These are phyloP conservation scores for Seladonia tumulorum DNA, from an alignment of 2,888 invertebrate genomes.

Conservation along the genomic window DNA sequence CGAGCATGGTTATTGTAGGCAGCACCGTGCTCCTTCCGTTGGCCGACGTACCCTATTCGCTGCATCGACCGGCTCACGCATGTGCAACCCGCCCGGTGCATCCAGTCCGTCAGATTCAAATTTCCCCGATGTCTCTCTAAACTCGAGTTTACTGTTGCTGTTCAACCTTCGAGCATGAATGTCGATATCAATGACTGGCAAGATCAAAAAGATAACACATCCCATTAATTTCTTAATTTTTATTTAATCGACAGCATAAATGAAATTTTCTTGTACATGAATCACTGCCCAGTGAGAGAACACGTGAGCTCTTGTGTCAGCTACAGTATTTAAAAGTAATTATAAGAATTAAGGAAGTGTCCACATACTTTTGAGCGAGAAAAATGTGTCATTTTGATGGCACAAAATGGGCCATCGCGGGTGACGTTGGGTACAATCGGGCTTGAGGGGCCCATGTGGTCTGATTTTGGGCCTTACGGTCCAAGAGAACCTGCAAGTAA, in stretches of 20 bases:
- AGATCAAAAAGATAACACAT: not conserved
- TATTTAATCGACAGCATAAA: no score
- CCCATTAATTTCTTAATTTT: not conserved
- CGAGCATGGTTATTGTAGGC: slow-evolving; percentile 77
- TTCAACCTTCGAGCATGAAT: not conserved
- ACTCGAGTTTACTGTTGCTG: not conserved
- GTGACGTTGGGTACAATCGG: no score
- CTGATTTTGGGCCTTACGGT: no score
- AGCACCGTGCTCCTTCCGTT: slow-evolving; percentile 46
- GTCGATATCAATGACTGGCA: not conserved
- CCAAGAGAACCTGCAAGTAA: not conserved
- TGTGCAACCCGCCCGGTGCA: slow-evolving; percentile 13
- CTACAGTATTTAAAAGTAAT: no score
- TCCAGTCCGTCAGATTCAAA: not conserved
- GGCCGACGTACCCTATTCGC: slow-evolving; percentile 47
- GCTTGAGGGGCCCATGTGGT: no score
- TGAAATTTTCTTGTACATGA: no score
- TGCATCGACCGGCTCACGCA: slow-evolving; percentile 6
- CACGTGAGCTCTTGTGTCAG: no score
- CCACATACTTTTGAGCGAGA: no score
- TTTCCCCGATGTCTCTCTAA: not conserved
- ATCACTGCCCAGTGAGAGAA: no score
- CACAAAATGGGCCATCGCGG: no score
- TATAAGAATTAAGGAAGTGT: no score
- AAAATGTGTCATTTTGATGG: no score